Base-by-base conservation (phyloP, 2,797 vertebrate species). In the Oreortyx pictus region DNA sequence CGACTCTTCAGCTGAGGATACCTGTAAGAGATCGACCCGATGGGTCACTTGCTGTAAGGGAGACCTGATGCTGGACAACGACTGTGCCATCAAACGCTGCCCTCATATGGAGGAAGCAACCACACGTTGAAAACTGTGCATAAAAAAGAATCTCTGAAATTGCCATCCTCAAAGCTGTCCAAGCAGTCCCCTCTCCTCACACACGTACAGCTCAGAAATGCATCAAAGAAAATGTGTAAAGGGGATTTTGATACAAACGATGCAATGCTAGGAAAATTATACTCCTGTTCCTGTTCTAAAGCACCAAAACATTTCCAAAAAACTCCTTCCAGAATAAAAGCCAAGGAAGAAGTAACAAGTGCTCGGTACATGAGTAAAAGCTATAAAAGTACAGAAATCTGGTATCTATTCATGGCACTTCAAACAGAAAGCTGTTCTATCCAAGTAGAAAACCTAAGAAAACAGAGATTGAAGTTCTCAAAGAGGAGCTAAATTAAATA, bases 1-100 rank as follows among this genome's bases (percentile, higher is more conserved):
- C 8, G n/a, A 22, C 43, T 24, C 39, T 11, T 4, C 29, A 2
- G 3, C 4, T 4, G 14, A 41, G 24, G 7, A 71, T 6, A 44
- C 59, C 41, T 24, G 27, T 9, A 37, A 47, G 16, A 27, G 15
- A 29, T 9, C 27, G 5, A 61, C 1, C 16, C 0, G 0, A 4
- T 1, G 4, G 0, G 11, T 27, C 8, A 46, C 43, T 41, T 39
- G 8, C 20, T 22, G 37, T 27, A 72, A 31, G 5, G 18, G n/a
- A 0, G 35, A 49, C 62, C 65, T 37, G 33, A 17, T 71, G 22
- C 0, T 57, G n/a, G 14, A 47, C 61, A 90, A 4, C 9, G 46
- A 13, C 20, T 54, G 14, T 7, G 52, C 15, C 22, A 67, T 14
- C 23, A 85, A 78, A 92, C 14, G 33, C 44, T 80, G 24, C 82